Evolutionary conservation across 2,797 vertebrate species (phyloP).

Genomic region (Takifugu ocellatus): DNA sequence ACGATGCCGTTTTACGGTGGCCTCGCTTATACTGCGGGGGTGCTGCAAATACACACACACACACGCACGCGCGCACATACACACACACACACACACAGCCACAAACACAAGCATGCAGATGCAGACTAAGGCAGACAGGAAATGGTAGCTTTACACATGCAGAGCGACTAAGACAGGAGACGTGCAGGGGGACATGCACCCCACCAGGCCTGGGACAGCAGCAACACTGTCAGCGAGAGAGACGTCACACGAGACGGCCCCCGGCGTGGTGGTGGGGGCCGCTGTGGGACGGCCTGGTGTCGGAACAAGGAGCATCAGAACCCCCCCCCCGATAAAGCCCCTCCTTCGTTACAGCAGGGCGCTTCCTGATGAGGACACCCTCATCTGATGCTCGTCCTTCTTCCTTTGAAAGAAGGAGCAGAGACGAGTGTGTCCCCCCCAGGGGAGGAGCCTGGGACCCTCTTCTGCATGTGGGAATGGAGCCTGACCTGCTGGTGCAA

Average conservation of each 20-base stretch:
- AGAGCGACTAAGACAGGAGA: slow-evolving; percentile 34
- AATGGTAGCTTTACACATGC: slow-evolving; percentile 56
- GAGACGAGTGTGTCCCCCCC: no score
- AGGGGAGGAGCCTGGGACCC: no score
- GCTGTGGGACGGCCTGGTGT: no score
- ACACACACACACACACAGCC: slow-evolving; percentile 43
- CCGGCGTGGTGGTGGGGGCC: no score
- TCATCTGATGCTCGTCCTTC: no score
- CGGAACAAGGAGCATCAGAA: no score
- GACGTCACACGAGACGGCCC: no score
- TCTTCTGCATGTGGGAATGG: not conserved
- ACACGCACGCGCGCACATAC: slow-evolving; percentile 75
- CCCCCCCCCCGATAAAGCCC: no score
- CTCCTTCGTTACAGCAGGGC: no score
- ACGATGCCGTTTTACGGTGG: slow-evolving; percentile 99
- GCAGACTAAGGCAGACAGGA: slow-evolving; percentile 78
- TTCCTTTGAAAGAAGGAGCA: no score
- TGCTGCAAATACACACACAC: slow-evolving; percentile 98
- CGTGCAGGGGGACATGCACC: slow-evolving; percentile 65
- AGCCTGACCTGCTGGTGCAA: slow-evolving; percentile 84
- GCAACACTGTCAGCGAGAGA: not conserved
- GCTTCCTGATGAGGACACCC: no score
- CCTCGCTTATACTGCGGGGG: slow-evolving; percentile 93
- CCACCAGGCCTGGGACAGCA: slow-evolving; percentile 13
- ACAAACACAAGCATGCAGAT: slow-evolving; percentile 91